Evolutionary conservation across 2,888 invertebrate species (phyloP).

Genomic region (Caenorhabditis afra): DNA sequence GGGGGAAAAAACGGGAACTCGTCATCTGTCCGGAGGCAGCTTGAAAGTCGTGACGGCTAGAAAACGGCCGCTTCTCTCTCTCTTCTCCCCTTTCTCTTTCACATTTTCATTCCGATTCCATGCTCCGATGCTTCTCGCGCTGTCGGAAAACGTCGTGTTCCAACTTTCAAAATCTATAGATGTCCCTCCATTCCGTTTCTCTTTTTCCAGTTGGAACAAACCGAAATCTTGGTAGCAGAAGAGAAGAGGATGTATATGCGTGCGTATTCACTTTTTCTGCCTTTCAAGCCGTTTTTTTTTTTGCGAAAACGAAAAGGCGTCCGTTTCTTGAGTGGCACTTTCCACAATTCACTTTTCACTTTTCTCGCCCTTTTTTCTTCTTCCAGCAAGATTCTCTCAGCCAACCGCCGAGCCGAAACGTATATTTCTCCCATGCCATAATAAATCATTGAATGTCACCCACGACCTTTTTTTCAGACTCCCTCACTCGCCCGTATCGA

Average conservation of each 20-base stretch:
- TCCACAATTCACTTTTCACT: neutral
- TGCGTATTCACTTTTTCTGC: constrained; percentile 14
- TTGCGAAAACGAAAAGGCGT: no score
- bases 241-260: neutral
- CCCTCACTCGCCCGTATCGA: neutral
- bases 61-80: constrained; percentile 6
- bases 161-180: constrained; percentile 18
- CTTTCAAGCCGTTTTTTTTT: no score
- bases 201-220: no score
- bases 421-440: no score
- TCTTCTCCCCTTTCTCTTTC: neutral
- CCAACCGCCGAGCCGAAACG: no score
- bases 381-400: neutral
- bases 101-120: constrained; percentile 22
- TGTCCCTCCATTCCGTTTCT: neutral
- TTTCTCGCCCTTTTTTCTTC: neutral
- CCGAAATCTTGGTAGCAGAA: no score
- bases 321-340: no score
- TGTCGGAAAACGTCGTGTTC: constrained; percentile 1
- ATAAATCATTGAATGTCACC: no score
- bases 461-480: no score
- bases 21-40: constrained; percentile 23
- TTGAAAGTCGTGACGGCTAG: constrained; percentile 16
- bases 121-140: constrained; percentile 20
- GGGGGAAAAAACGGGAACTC: no score